A percentile compares a stretch with the other conserved stretches of the same genome.
These are phyloP conservation scores for Agrilus planipennis DNA, from an alignment of 1,140 invertebrate species.

Conservation along the genomic window DNA sequence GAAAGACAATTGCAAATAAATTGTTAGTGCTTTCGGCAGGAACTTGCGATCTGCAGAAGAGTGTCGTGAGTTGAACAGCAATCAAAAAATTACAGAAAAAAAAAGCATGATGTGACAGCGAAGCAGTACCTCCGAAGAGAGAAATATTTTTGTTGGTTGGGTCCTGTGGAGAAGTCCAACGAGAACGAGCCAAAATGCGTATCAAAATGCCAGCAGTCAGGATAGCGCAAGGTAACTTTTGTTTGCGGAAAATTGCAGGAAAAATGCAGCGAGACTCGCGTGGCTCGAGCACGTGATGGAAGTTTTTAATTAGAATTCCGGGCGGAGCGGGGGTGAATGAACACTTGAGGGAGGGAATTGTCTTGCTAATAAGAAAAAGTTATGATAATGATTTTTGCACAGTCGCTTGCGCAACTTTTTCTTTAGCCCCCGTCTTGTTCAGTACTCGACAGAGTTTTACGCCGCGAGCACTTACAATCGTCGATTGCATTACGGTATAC, in stretches of 20 bases:
- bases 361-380: slow-evolving; percentile 29
- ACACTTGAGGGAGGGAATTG: slow-evolving; percentile 14
- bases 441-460: slow-evolving; percentile 11
- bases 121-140: too few relatives aligned
- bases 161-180: too few relatives aligned
- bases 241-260: slow-evolving; percentile 9
- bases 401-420: slow-evolving; percentile 26
- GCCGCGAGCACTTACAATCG: slow-evolving; percentile 1
- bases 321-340: slow-evolving; percentile 10
- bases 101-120: too few relatives aligned
- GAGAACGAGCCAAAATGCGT: slow-evolving; percentile 69
- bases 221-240: slow-evolving; percentile 74
- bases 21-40: too few relatives aligned
- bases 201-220: slow-evolving; percentile 90
- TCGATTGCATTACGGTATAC: slow-evolving; percentile 1
- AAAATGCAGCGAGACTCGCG: slow-evolving; percentile 14
- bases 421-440: slow-evolving; percentile 8
- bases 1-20: too few relatives aligned
- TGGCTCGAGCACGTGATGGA: slow-evolving; percentile 20
- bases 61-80: too few relatives aligned
- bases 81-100: too few relatives aligned
- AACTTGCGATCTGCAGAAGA: too few relatives aligned
- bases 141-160: too few relatives aligned
- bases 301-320: slow-evolving; percentile 24
- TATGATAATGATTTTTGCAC: slow-evolving; percentile 30